Conservation (phyloP, 2,888 invertebrate genomes). For the Tethea ocularis region DNA sequence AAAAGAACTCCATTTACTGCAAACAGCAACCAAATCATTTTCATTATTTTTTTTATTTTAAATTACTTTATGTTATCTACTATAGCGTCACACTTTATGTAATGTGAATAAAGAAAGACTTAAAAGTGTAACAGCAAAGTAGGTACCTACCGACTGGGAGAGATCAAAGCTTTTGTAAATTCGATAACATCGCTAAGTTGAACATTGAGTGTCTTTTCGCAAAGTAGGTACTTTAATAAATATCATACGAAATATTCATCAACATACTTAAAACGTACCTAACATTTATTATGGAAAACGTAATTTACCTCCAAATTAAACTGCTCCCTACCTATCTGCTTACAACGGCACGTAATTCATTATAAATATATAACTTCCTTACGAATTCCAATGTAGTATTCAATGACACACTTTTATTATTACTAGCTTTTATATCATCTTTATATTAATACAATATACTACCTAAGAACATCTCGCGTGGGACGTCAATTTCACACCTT, state of each 20-base stretch:
- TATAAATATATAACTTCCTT: neutral
- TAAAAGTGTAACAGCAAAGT: neutral
- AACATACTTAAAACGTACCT: neutral
- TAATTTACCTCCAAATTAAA: neutral
- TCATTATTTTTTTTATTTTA: constrained; percentile 53
- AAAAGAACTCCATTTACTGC: constrained; percentile 71
- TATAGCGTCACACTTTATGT: constrained; percentile 18
- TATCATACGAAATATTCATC: neutral
- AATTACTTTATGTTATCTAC: constrained; percentile 42
- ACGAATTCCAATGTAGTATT: too few species aligned
- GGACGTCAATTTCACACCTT: too few species aligned
- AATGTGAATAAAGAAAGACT: neutral
- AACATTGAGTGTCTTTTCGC: neutral
- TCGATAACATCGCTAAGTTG: neutral
- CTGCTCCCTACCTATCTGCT: neutral
- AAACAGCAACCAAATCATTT: constrained; percentile 66
- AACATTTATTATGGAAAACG: neutral
- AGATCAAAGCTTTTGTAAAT: constrained; percentile 2
- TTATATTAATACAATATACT: too few species aligned
- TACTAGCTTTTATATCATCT: too few species aligned
- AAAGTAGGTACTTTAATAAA: neutral
- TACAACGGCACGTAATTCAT: neutral
- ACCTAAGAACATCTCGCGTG: too few species aligned
- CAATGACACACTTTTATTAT: too few species aligned
- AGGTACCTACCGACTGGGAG: neutral